Evolutionary conservation across 1,140 invertebrate genomes (phyloP), one percentile per base, ranked within the genome.

Genomic region (Musca domestica): DNA sequence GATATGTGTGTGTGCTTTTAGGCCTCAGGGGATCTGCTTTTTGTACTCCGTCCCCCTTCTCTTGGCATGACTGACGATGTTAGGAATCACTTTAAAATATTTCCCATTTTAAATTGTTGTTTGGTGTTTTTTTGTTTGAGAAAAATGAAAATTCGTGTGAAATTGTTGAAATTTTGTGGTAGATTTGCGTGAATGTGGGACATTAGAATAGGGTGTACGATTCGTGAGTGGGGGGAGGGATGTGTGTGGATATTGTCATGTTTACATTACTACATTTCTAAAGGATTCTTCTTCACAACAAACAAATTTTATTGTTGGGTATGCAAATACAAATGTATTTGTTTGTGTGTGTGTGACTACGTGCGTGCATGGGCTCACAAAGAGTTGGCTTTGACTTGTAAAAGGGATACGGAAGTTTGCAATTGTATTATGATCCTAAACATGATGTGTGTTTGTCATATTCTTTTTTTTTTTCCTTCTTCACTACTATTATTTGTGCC

Each of bases 101-200:
- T 52, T 52, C 19, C 49, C 49, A 52, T 19, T 52, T 52, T 52
- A 12, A 20, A 20, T 27, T 61, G 27, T 61, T 19, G 34, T 61
- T 2, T 34, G 23, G 14, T 3, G 34, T 41, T 41, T 41, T 41
- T 5, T 41, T 30, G 27, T 75, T 69, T 72, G 69, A 75, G 75
- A 75, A 75, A 71, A 70, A 77, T 77, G 75, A 76, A 77, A 77
- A 77, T 77, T 77, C 77, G 76, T 77, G 71, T 70, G 71, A 77
- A 77, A 77, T 77, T 77, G 76, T 72, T 72, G 74, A 77, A 74
- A 72, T 77, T 77, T 76, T 77, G 76, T 72, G 76, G 76, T 70
- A 74, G 71, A 77, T 77, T 75, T 77, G 34, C 34, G 34, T 41
- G 10, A 10, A 41, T 41, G 75, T 70, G 48, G 54, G 34, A 27